Evolutionary conservation across 2,113 vertebrate species (phyloP).

Genomic region (Lanius ludovicianus): DNA sequence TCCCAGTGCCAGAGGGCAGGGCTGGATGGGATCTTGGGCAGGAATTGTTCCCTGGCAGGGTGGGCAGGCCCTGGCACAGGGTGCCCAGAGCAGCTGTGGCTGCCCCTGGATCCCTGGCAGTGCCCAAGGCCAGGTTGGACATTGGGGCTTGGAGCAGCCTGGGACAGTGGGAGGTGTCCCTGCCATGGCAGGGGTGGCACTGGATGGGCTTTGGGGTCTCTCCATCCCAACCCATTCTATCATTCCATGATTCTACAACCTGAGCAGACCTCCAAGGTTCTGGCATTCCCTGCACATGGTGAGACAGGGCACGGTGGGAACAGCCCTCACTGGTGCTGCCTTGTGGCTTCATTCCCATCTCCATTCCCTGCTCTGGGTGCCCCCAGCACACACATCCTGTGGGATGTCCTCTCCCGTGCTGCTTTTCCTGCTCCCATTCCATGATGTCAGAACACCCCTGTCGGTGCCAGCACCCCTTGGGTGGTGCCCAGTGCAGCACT

Average conservation of each 20-base stretch:
- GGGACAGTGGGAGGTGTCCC: not conserved
- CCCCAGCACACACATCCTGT: not conserved
- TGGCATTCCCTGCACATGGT: no score
- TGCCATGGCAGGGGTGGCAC: not conserved
- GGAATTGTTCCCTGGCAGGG: not conserved
- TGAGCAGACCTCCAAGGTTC: not conserved
- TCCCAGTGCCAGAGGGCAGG: not conserved
- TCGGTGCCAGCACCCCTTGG: not conserved
- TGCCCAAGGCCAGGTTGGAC: not conserved
- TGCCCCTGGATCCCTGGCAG: not conserved
- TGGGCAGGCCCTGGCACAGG: not conserved
- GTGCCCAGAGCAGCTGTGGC: not conserved
- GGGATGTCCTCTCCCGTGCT: accelerated
- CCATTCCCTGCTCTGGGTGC: no score
- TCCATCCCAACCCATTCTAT: not conserved
- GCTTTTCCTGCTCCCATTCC: not conserved
- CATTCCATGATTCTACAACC: not conserved
- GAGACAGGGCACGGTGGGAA: not conserved
- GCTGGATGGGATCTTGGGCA: accelerated
- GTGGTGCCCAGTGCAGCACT: accelerated
- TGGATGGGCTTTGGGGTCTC: accelerated
- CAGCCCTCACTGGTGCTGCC: not conserved
- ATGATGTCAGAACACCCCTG: not conserved
- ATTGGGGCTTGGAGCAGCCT: not conserved
- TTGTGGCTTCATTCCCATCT: accelerated